Base-by-base conservation (phyloP, 1,140 invertebrate species). In the Scaptomyza pallida region DNA sequence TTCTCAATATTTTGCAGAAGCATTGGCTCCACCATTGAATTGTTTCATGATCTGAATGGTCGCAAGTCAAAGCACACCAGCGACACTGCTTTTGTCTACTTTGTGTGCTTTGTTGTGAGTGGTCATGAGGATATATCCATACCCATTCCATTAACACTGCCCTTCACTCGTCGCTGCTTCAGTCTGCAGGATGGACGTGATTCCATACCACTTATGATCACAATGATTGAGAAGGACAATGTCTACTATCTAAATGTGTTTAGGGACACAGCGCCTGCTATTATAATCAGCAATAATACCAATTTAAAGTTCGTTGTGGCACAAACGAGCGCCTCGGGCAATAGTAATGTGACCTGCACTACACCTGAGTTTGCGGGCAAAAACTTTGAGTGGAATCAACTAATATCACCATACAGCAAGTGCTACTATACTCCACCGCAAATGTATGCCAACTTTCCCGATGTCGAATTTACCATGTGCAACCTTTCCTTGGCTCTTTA, bases 391-490 rank as follows among this genome's bases (percentile, higher is more conserved):
- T 91, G 91, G 90, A 72, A 88, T 54, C 89, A 91, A 33, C 51
- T 79, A 40, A 65, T 91, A 2, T 35, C 62, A 9, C 70, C 82
- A 0, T 67, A 77, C 6, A 88, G 83, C 50, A 72, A 68, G 40
- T 83, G 90, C 19, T 91, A 86, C 50, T 91, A 91, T 41, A 90
- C 89, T 0, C 91, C 91, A 3, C 91, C 91, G 4, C 75, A 82
- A 10, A 72, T 90, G 69, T 91, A 91, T 70, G 72, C 69, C 37
- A 76, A 80, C 33, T 91, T 91, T 60, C 91, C 91, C 0, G 91
- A 91, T 48, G 82, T 90, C 3, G 90, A 90, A 21, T 86, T 75
- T 13, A 82, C 78, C 26, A 72, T 88, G 72, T 90, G 86, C 52
- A 90, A 90, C 64, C 41, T 91, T 2, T 90, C 86, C 1, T 23